Evolutionary conservation across 2,888 invertebrate species (phyloP), one percentile per base, ranked within the genome.

Genomic region (Agonum fuliginosum): DNA sequence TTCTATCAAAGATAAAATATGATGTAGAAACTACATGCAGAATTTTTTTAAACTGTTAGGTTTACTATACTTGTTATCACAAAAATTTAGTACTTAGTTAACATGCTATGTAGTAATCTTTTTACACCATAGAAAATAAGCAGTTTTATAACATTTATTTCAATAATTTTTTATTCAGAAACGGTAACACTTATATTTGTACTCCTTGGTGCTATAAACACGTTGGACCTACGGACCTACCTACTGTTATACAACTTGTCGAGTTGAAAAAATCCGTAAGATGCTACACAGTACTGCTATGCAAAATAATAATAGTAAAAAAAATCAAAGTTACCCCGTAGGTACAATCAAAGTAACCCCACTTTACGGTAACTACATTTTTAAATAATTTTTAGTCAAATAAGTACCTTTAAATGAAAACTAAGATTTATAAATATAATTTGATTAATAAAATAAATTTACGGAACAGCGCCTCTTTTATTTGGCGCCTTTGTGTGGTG

Each of bases 281-380:
- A 10, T 48, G 17, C 48, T 20, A 17, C 6, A 48, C 17, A 20
- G 51, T 51, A 22, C 22, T 20, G 51, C 51, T 12, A 51, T 51
- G 51, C n/a, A 51, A 51, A 51, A 51, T 10, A 51, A 22, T 8
- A 51, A 10, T 51, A n/a, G 10, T 51, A 10, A 22, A 51, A 51
- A 51, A 51, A 24, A 43, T 43, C 43, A 43, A 43, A 43, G 43
- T n/a, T n/a, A 43, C 43, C 43, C 14, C n/a, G n/a, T n/a, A n/a
- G n/a, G 12, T n/a, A 2, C 8, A 43, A 43, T 43, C 43, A 43
- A 43, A 2, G 12, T 43, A n/a, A 43, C 43, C 43, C 43, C 43
- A 3, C 14, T 43, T 43, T 43, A 43, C 14, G 43, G 37, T n/a
- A n/a, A n/a, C n/a, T n/a, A n/a, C n/a, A n/a, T n/a, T n/a, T n/a